phyloP scores from a whole-genome alignment of 2,797 vertebrate genomes.

The Fratercula arctica region DNA sequence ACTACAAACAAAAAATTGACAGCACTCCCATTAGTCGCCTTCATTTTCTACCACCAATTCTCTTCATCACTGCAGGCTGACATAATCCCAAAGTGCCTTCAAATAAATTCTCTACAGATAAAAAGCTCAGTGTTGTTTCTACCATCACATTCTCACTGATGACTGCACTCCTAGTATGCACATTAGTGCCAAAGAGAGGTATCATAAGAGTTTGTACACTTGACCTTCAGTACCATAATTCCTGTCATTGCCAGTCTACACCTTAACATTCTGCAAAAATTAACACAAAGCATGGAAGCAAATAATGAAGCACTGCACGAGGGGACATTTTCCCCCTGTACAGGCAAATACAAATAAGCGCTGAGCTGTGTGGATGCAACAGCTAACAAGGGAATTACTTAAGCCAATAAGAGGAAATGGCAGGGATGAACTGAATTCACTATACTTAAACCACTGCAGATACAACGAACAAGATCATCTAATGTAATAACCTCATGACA shows the following conservation, averaged over 20 bases:
- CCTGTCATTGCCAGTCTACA: not conserved
- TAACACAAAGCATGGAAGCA: not conserved
- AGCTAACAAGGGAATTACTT: not conserved
- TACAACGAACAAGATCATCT: not conserved
- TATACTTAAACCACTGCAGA: not conserved
- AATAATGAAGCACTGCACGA: not conserved
- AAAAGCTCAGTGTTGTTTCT: not conserved
- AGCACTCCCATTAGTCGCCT: not conserved
- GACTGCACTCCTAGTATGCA: not conserved
- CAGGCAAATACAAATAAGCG: not conserved
- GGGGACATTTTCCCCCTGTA: not conserved
- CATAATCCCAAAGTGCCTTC: not conserved
- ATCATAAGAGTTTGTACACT: not conserved
- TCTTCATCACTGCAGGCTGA: not conserved
- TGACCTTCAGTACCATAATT: not conserved
- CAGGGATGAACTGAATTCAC: not conserved
- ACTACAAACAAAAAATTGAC: not conserved
- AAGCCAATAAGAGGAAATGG: not conserved
- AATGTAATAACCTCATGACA: not conserved
- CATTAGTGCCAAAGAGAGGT: not conserved
- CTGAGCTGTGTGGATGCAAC: not conserved
- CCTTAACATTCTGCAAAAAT: not conserved
- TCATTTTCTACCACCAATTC: not conserved
- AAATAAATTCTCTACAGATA: not conserved
- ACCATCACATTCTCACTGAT: not conserved